Percentiles rank a stretch among this genome's conserved stretches.
Conservation (phyloP, 2,113 vertebrate genomes). For the Panurus biarmicus region DNA sequence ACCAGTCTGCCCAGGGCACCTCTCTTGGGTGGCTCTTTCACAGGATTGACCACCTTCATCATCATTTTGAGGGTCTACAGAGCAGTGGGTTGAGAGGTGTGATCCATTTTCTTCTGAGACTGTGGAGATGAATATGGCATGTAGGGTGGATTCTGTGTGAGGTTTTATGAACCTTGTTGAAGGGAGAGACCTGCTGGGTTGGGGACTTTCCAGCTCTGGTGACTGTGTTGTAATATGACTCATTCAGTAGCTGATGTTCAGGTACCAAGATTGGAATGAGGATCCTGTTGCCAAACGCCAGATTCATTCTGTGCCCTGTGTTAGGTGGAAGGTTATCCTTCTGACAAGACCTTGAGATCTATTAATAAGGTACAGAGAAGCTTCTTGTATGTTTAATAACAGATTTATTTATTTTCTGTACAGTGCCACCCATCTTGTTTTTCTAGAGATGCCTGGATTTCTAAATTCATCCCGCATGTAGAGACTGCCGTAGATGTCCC, state of each 20-base stretch:
- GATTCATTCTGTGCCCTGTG: background rate
- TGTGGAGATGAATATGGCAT: background rate
- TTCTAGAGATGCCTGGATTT: background rate
- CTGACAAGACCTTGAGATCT: background rate
- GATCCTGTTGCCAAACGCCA: background rate
- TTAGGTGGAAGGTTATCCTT: background rate
- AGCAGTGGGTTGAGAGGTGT: background rate
- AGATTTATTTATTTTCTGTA: background rate
- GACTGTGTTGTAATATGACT: background rate
- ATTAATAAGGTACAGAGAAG: background rate
- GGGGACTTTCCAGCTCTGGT: background rate
- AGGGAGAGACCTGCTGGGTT: background rate
- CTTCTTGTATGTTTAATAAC: background rate
- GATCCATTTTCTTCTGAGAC: background rate
- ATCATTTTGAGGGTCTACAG: background rate
- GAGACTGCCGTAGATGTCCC: no score
- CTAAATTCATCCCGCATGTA: no score
- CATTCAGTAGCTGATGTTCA: background rate
- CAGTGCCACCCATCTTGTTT: no score
- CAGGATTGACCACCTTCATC: background rate
- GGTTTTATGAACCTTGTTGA: background rate
- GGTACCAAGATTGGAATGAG: background rate
- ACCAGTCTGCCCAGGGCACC: background rate
- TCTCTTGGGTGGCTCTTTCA: background rate
- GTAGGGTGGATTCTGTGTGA: background rate